Base-by-base conservation (phyloP, 2,888 invertebrate species). In the Drosophila kanekoi region DNA sequence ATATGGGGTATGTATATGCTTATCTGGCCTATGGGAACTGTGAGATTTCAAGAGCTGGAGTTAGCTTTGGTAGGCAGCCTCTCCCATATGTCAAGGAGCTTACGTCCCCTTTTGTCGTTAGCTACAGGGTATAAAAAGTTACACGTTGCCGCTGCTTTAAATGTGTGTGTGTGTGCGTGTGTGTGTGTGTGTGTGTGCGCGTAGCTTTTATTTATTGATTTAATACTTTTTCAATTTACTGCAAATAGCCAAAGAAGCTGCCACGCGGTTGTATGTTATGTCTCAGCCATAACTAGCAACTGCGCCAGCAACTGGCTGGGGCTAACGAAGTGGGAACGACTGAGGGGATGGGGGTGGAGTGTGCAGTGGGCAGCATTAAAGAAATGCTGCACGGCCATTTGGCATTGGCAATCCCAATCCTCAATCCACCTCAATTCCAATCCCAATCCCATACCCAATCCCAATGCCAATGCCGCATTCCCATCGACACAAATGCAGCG, bases 191-290 rank as follows among this genome's bases (percentile, higher is more conserved):
- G 64, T 58, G 56, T 51, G 66, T 57, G 79, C 72, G 75, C 68
- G 84, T 79, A 84, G 79, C 75, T 84, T 84, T 87, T 84, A 84
- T 84, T 84, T 84, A 84, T 84, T 84, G 83, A 84, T 84, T 84
- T 84, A 84, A 84, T 84, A 84, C 83, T 84, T 84, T 84, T 84
- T 87, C 83, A 84, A 84, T 84, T 84, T 84, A 84, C 83, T 84
- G 83, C 84, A 87, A 84, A 84, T 87, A 87, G 83, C 81, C 81
- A 72, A 87, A 87, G 87, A 69, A 72, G 71, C 71, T 72, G 54
- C 48, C 54, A 23, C 45, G 48, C 23, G 48, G 40, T 61, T 61
- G 53, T 62, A 57, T 69, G 72, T 69, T 62, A 57, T 69, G 72
- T 69, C 66, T 54, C 62, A 47, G 68, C 72, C 73, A 84, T 81